A percentile compares a stretch with the other conserved stretches of the same genome.
phyloP scores from a whole-genome alignment of 2,113 vertebrate species.

The Nannospalax galili region DNA sequence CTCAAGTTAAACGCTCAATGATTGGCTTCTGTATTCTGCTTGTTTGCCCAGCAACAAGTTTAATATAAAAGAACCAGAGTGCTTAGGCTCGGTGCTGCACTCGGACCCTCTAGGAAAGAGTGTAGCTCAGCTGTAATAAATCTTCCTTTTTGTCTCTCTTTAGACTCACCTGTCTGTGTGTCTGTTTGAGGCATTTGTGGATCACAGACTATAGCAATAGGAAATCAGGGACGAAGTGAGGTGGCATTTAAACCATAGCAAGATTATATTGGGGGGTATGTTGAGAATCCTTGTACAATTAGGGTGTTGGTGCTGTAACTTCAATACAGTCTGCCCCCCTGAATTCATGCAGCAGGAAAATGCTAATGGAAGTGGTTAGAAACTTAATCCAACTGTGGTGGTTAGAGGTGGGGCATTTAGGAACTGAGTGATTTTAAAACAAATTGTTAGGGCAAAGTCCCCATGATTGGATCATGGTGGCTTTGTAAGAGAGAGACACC shows the following conservation, averaged over 20 bases:
- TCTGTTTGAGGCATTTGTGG: too few species aligned
- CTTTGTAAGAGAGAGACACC: neutral
- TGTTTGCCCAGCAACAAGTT: too few species aligned
- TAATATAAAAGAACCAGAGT: too few species aligned
- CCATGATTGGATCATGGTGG: neutral
- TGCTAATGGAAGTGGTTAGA: neutral
- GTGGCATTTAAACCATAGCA: neutral
- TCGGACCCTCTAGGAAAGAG: too few species aligned
- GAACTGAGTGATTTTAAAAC: neutral
- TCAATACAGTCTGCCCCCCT: neutral
- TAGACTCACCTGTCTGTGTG: too few species aligned
- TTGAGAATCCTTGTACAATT: neutral
- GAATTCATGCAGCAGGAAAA: neutral
- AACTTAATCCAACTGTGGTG: neutral
- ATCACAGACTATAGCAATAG: too few species aligned
- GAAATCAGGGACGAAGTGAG: neutral
- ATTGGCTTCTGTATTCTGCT: too few species aligned
- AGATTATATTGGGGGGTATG: neutral
- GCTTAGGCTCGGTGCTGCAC: too few species aligned
- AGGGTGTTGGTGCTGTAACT: neutral
- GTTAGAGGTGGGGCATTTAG: neutral
- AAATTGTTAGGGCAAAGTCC: neutral
- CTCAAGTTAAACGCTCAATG: too few species aligned
- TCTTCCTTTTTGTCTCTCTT: too few species aligned
- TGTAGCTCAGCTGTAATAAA: too few species aligned